A percentile compares a stretch with the other conserved stretches of the same genome.
Evolutionary conservation across 2,113 vertebrate genomes (phyloP).

Genomic region (Psophia crepitans): DNA sequence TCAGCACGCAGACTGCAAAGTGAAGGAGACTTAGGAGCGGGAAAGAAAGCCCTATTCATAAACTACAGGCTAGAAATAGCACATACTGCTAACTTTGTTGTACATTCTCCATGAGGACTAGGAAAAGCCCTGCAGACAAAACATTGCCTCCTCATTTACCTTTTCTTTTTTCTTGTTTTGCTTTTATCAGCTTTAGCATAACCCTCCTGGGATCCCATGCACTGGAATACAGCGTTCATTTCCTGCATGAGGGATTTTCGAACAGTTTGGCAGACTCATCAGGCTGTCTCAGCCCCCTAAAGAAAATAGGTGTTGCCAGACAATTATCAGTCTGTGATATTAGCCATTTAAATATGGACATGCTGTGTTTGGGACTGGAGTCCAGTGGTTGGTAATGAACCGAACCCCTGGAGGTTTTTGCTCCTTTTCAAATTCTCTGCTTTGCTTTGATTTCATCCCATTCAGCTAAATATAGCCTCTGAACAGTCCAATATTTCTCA

Average conservation of each 20-base stretch:
- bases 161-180: not conserved
- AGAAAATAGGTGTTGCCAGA: constrained; percentile 39
- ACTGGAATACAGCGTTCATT: constrained; percentile 2
- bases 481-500: constrained; percentile 10
- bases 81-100: constrained; percentile 33
- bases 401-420: not conserved
- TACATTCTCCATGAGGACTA: not conserved
- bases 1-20: constrained; percentile 32
- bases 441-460: constrained; percentile 22
- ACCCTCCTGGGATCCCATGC: not conserved
- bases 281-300: constrained; percentile 10
- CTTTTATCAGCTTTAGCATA: constrained; percentile 18
- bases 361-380: not conserved
- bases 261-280: constrained; percentile 22
- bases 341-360: constrained; percentile 47
- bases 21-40: not conserved
- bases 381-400: not conserved
- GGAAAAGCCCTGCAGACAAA: constrained; percentile 26
- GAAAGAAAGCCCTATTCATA: constrained; percentile 59
- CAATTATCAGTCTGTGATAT: constrained; percentile 40
- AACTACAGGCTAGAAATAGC: constrained; percentile 48
- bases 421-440: not conserved
- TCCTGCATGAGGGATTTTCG: constrained; percentile 13
- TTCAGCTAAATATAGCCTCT: constrained; percentile 8
- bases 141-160: not conserved